Evolutionary conservation across 1,140 invertebrate species (phyloP).

Genomic region (Nebria ingens): DNA sequence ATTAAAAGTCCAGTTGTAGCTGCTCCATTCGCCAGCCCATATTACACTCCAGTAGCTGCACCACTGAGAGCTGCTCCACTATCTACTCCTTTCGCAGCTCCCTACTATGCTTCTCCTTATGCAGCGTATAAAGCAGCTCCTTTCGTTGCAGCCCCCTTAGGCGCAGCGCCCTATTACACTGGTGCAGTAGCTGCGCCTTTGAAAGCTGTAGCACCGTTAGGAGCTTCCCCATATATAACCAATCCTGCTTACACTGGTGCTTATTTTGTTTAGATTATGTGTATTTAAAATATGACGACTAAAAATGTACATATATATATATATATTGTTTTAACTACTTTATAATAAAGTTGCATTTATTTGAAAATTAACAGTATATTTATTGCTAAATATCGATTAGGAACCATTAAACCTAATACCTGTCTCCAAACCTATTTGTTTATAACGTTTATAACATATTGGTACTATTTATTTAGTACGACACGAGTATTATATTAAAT

Average conservation of each 20-base stretch:
- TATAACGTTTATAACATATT: too few species aligned
- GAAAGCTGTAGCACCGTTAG: slow-evolving; percentile 20
- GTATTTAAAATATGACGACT: too few species aligned
- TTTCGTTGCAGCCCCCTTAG: slow-evolving; percentile 8
- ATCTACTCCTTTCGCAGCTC: slow-evolving; percentile 12
- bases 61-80: slow-evolving; percentile 9
- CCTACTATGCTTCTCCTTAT: slow-evolving; percentile 9
- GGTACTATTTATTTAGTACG: too few species aligned
- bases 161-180: background rate
- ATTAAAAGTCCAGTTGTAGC: slow-evolving; percentile 17
- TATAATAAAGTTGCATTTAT: too few species aligned
- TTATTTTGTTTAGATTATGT: background rate
- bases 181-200: background rate
- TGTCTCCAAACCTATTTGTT: too few species aligned
- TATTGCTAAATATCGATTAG: too few species aligned
- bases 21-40: slow-evolving; percentile 15
- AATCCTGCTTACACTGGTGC: slow-evolving; percentile 12
- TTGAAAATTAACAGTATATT: too few species aligned
- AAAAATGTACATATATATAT: too few species aligned
- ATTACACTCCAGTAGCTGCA: slow-evolving; percentile 14
- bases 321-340: too few species aligned
- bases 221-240: slow-evolving; percentile 22
- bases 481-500: too few species aligned
- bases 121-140: slow-evolving; percentile 22
- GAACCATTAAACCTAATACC: too few species aligned